Percentiles rank a stretch among this genome's conserved stretches.
These are phyloP conservation scores for Silurus meridionalis DNA, from an alignment of 2,113 vertebrate genomes.

Conservation along the genomic window DNA sequence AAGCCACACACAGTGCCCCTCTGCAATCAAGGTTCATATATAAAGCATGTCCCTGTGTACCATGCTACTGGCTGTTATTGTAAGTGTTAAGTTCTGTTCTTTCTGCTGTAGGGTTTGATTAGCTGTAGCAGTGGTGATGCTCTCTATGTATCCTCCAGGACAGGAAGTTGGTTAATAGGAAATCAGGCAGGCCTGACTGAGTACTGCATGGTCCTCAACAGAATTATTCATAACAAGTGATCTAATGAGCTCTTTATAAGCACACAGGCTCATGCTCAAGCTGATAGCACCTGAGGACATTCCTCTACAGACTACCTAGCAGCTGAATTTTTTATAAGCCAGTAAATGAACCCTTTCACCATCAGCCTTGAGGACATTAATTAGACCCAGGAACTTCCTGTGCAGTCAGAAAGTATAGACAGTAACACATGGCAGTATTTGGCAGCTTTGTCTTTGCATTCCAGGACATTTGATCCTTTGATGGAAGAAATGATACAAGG, in stretches of 20 bases:
- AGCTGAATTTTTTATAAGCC: conserved; percentile 47
- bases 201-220: conserved; percentile 28
- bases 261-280: conserved; percentile 11
- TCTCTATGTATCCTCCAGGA: not conserved
- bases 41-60: not conserved
- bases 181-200: conserved; percentile 21
- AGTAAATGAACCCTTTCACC: conserved; percentile 37
- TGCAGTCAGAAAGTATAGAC: conserved; percentile 1
- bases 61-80: not conserved
- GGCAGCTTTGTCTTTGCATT: not conserved
- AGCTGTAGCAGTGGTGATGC: not conserved
- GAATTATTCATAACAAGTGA: conserved; percentile 45
- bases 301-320: conserved; percentile 36
- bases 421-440: not conserved
- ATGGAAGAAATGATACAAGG: not conserved
- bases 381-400: conserved; percentile 17
- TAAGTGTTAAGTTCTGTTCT: not conserved
- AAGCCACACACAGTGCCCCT: not conserved
- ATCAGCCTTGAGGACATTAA: conserved; percentile 30
- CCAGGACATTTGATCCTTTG: not conserved
- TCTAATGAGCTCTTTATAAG: conserved; percentile 45
- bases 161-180: conserved; percentile 18
- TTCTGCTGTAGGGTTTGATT: conserved; percentile 19
- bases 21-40: not conserved
- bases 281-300: conserved; percentile 29